phyloP scores from a whole-genome alignment of 2,797 vertebrate species.

The Myotis myotis region DNA sequence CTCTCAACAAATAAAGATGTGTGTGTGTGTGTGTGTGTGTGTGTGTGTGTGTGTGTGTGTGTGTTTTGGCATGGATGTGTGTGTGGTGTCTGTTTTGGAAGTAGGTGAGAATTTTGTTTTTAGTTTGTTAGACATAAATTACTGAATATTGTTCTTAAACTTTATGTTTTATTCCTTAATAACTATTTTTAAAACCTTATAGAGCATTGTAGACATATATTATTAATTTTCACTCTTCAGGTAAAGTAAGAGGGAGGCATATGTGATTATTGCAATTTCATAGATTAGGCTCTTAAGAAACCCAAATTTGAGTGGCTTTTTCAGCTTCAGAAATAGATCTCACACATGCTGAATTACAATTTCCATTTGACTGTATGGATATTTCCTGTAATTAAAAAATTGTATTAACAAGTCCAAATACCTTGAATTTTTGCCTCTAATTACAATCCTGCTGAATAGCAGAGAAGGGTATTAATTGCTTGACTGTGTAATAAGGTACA shows the following conservation, averaged over 20 bases:
- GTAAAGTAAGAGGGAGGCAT: background rate
- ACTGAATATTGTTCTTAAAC: background rate
- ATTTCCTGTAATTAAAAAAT: constrained; percentile 29
- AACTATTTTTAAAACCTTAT: background rate
- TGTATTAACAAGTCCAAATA: background rate
- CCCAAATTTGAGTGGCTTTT: background rate
- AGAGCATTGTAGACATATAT: background rate
- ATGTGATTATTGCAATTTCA: constrained; percentile 36
- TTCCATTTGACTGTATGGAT: background rate
- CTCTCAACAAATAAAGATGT: background rate
- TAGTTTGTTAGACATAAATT: background rate
- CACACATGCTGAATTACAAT: background rate
- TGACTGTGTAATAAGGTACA: background rate
- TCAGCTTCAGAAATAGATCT: constrained; percentile 20
- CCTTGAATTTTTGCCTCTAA: background rate
- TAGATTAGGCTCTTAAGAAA: constrained; percentile 6
- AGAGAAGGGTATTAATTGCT: background rate
- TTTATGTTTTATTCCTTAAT: background rate
- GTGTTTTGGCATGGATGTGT: too few species aligned
- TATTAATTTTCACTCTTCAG: background rate
- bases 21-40: background rate
- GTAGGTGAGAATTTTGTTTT: constrained; percentile 1
- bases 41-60: background rate
- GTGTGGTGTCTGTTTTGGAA: background rate
- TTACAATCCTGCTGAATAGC: background rate